These are phyloP conservation scores for Cosmorhoe ocellata DNA, from an alignment of 2,888 invertebrate species.

Conservation along the genomic window DNA sequence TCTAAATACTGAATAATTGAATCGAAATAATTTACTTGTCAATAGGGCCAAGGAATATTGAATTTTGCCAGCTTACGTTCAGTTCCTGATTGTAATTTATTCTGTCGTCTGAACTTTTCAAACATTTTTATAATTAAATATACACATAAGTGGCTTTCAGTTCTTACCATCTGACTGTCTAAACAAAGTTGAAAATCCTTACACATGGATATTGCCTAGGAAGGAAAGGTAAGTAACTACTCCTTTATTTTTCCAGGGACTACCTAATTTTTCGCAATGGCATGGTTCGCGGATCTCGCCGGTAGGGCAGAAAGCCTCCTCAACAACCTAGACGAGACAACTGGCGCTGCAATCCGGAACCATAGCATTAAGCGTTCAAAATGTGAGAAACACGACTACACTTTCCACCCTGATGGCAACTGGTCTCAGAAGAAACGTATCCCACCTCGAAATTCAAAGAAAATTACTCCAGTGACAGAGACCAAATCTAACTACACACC, in stretches of 20 bases:
- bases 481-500: conserved; percentile 42
- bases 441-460: conserved; percentile 43
- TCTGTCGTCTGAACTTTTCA: too few relatives aligned
- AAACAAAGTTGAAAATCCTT: too few relatives aligned
- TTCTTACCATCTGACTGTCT: too few relatives aligned
- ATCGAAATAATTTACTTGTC: too few relatives aligned
- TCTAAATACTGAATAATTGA: too few relatives aligned
- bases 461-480: conserved; percentile 45
- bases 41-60: too few relatives aligned
- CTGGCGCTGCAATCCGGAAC: conserved; percentile 84
- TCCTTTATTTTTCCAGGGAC: conserved; percentile 29
- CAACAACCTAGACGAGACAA: conserved; percentile 88
- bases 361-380: conserved; percentile 52
- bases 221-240: too few relatives aligned
- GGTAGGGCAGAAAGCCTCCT: conserved; percentile 89
- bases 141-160: too few relatives aligned
- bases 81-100: too few relatives aligned
- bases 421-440: conserved; percentile 48
- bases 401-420: conserved; percentile 38
- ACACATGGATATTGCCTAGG: too few relatives aligned
- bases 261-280: conserved; percentile 73
- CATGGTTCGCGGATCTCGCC: conserved; percentile 88
- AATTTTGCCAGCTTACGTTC: too few relatives aligned
- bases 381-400: conserved; percentile 41
- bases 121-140: too few relatives aligned